Evolutionary conservation across 2,113 vertebrate genomes (phyloP), one percentile per base, ranked within the genome.

Genomic region (Xiphophorus couchianus): DNA sequence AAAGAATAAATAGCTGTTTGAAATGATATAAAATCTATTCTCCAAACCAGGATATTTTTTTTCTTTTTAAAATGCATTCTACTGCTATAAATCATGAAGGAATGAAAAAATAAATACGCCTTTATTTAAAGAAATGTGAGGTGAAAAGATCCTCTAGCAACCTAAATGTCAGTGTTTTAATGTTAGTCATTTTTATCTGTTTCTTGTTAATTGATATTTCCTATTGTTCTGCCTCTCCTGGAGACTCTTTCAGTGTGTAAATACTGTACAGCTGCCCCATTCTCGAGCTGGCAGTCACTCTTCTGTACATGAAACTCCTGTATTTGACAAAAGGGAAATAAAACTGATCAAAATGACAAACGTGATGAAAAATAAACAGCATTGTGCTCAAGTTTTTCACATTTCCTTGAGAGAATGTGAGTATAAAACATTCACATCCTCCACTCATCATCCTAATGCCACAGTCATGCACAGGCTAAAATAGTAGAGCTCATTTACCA

Each of bases 181-280:
- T 82, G 90, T 92, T 82, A 77, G 78, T 91, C 82, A 83, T 91
- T 92, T 91, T 89, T 88, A 90, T 89, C 92, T 92, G 91, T 92
- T 89, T 88, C 90, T 90, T 90, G 92, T 94, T 91, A 87, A 85
- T 85, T 17, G 90, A 91, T 89, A 77, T 91, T 93, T 85, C 44
- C 80, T 85, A 84, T 90, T 42, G 84, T 91, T 94, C 84, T 84
- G 86, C 86, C 84, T 90, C 83, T 87, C 62, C 68, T 71, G 74
- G 69, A 83, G 76, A 76, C 84, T 88, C 81, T 69, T 78, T 64
- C 71, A 84, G 71, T 33, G 48, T 93, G 93, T 95, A 95, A 87
- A 95, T 94, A 95, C 62, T 94, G 94, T 94, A 95, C 90, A 95
- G 93, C 76, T 92, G 77, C 90, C 93, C 89, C 82, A 82, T 87